Base-by-base conservation (phyloP, 2,888 invertebrate genomes). In the Sinodicranocentrus sp. region DNA sequence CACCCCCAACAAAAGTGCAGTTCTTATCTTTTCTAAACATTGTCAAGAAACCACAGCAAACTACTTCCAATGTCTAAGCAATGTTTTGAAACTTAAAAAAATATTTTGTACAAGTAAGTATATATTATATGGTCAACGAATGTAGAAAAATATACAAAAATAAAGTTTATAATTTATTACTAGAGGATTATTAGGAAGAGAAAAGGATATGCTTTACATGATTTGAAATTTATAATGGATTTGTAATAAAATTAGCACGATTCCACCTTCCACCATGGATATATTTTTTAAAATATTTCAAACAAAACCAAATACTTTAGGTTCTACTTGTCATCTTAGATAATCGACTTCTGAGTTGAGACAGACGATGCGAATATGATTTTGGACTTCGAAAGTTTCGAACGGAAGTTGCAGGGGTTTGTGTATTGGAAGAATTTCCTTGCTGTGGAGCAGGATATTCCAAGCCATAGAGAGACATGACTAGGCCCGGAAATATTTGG, bases 1-100 rank as follows among this genome's bases (percentile, higher is more conserved):
- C 85, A n/a, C 73, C 82, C 8, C 44, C 68, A 28, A 52, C 80
- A 13, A 84, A 84, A 68, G 84, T 75, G 67, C 84, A 84, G 61
- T 82, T 82, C 33, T 17, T 82, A 23, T 39, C 63, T 0, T 82
- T 82, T 43, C 19, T 82, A 3, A 76, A 43, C 39, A 76, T 26
- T 19, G 76, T 63, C 59, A 76, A 61, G 39, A 80, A 82, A 68
- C 26, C 82, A 2, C 75, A 82, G 39, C 2, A 63, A 26, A 26
- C 15, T n/a, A 43, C 44, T 21, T n/a, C 61, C 21, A 19, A 73
- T 33, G 71, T 71, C 15, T 71, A 33, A 57, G 3, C 1, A 3
- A 28, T 10, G 26, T n/a, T n/a, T n/a, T n/a, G n/a, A 61, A 5
- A n/a, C 17, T 61, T 10, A n/a, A 10, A 15, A 61, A 61, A 28